These are phyloP conservation scores for Heliconius charithonia DNA, from an alignment of 2,888 invertebrate genomes.

Conservation along the genomic window DNA sequence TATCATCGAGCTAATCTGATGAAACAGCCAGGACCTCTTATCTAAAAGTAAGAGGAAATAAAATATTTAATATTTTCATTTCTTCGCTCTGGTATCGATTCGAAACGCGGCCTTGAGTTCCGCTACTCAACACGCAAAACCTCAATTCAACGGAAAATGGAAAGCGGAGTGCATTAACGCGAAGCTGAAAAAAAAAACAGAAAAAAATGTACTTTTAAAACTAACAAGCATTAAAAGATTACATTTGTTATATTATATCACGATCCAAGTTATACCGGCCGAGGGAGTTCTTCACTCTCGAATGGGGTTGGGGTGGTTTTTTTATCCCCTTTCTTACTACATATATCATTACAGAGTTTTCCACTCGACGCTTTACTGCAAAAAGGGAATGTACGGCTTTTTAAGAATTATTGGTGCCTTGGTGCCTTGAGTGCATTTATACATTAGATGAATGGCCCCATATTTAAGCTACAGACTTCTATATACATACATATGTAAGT, in stretches of 20 bases:
- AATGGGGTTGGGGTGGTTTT: conserved; percentile 21
- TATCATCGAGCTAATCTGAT: no score
- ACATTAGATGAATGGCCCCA: conserved; percentile 37
- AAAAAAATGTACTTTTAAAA: not conserved
- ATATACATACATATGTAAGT: not conserved
- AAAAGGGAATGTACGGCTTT: conserved; percentile 52
- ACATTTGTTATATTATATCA: conserved; percentile 17
- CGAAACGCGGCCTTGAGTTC: no score
- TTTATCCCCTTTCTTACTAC: conserved; percentile 42
- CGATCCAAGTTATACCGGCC: not conserved
- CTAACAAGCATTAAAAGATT: not conserved
- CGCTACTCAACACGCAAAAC: no score
- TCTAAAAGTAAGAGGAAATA: no score
- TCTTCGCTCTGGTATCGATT: no score
- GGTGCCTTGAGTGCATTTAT: conserved; percentile 47
- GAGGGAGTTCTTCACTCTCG: conserved; percentile 16
- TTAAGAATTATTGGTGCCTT: conserved; percentile 53
- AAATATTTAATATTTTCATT: no score
- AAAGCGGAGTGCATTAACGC: not conserved
- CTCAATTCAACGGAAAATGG: not conserved
- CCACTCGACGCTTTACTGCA: conserved; percentile 51
- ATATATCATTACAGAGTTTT: conserved; percentile 54
- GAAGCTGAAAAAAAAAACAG: not conserved
- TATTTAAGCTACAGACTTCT: conserved; percentile 11
- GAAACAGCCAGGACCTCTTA: no score